Evolutionary conservation across 2,888 invertebrate genomes (phyloP).

Genomic region (Lymantria dispar): DNA sequence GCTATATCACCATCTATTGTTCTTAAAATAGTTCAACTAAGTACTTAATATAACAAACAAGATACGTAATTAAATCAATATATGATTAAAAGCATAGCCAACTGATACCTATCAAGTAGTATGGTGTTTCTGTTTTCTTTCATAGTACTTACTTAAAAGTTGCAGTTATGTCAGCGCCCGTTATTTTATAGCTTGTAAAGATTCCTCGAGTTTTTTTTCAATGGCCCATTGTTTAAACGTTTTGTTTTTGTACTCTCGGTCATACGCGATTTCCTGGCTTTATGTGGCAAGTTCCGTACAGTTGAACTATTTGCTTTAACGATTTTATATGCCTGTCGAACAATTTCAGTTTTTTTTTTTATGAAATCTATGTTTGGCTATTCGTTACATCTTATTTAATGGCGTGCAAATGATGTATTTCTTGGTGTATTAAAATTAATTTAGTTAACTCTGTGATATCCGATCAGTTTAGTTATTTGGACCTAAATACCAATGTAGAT

Average conservation of each 20-base stretch:
- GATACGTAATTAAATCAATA: slow-evolving; percentile 1
- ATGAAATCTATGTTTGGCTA: too few relatives aligned
- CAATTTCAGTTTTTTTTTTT: too few relatives aligned
- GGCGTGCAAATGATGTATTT: too few relatives aligned
- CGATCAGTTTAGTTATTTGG: too few relatives aligned
- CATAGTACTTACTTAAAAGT: slow-evolving; percentile 21
- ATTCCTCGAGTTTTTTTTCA: slow-evolving; percentile 58
- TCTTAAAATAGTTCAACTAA: slow-evolving; percentile 30
- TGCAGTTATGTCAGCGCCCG: slow-evolving; percentile 24
- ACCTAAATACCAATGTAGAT: too few relatives aligned
- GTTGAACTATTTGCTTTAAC: too few relatives aligned
- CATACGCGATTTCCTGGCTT: slow-evolving; percentile 53
- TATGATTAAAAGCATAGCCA: background rate
- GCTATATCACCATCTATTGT: slow-evolving; percentile 26
- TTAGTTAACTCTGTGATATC: too few relatives aligned
- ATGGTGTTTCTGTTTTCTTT: slow-evolving; percentile 18
- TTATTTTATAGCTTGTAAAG: slow-evolving; percentile 43
- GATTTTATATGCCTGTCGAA: too few relatives aligned
- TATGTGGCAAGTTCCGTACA: slow-evolving; percentile 13
- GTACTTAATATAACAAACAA: slow-evolving; percentile 17
- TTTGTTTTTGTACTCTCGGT: slow-evolving; percentile 47
- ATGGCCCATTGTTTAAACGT: slow-evolving; percentile 58
- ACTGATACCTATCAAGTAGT: background rate
- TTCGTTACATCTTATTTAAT: too few relatives aligned
- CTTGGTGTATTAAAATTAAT: too few relatives aligned